These are phyloP conservation scores for Drosophila yakuba DNA, from an alignment of 1,140 invertebrate species.

Conservation along the genomic window DNA sequence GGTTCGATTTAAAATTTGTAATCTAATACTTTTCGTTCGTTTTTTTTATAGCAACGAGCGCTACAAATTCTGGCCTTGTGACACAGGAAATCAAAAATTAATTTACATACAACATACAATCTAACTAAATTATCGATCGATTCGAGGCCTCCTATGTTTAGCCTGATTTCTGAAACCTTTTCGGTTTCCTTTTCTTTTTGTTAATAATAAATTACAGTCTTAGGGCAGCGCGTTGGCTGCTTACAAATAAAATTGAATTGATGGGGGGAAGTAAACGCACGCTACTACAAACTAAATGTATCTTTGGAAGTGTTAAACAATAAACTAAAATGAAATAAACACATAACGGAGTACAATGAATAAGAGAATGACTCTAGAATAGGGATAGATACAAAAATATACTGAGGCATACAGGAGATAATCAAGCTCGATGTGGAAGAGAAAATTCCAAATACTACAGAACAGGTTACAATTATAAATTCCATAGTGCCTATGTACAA, in stretches of 20 bases:
- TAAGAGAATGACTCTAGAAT: constrained; percentile 20
- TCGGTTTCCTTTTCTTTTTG: constrained; percentile 21
- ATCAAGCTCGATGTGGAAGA: constrained; percentile 10
- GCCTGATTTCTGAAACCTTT: constrained; percentile 13
- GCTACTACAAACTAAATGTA: constrained; percentile 74
- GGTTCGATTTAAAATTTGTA: constrained; percentile 31
- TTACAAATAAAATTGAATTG: constrained; percentile 59
- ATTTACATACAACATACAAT: constrained; percentile 41
- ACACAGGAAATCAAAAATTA: constrained; percentile 38
- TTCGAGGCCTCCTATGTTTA: constrained; percentile 21
- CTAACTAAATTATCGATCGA: constrained; percentile 40
- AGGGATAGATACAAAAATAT: constrained; percentile 13
- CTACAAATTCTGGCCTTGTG: constrained; percentile 43
- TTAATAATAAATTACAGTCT: constrained; percentile 80
- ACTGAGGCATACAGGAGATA: constrained; percentile 3
- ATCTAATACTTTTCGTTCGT: constrained; percentile 52
- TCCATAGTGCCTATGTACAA: constrained; percentile 61
- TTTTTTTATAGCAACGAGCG: constrained; percentile 30
- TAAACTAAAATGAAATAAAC: constrained; percentile 72
- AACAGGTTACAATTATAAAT: constrained; percentile 38
- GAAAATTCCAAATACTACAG: constrained; percentile 41
- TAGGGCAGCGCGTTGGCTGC: constrained; percentile 47
- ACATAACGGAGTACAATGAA: constrained; percentile 34
- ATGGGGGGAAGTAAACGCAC: constrained; percentile 54
- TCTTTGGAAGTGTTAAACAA: constrained; percentile 80